Percentiles rank a stretch among this genome's conserved stretches.
These are phyloP conservation scores for Drosophila leonis DNA, from an alignment of 2,888 invertebrate genomes.

Conservation along the genomic window DNA sequence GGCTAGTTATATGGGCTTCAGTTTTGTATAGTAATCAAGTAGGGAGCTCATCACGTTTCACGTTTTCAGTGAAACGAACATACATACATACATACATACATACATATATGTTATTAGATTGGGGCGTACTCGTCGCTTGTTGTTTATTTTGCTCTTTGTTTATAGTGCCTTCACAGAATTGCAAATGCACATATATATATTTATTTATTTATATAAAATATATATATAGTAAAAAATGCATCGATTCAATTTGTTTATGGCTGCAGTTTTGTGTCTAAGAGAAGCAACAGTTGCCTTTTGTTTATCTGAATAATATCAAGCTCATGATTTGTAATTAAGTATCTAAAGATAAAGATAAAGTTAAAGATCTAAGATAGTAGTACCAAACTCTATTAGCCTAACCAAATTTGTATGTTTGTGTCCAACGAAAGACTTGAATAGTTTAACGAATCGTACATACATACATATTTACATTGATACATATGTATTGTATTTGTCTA, in stretches of 20 bases:
- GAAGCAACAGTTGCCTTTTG: conserved; percentile 36
- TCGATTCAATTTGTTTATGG: conserved; percentile 10
- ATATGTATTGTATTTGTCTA: too few relatives aligned
- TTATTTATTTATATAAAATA: conserved; percentile 5
- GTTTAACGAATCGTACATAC: conserved; percentile 44
- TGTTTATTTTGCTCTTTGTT: conserved; percentile 69
- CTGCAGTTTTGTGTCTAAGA: conserved; percentile 17
- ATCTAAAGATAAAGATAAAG: conserved; percentile 19
- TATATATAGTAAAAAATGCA: background rate
- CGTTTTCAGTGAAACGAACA: conserved; percentile 23
- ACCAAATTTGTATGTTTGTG: conserved; percentile 44
- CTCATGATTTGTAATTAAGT: conserved; percentile 21
- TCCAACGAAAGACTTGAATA: conserved; percentile 64
- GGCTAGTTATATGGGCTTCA: conserved; percentile 23
- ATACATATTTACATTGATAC: too few relatives aligned
- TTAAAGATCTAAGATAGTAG: conserved; percentile 16
- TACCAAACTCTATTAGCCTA: conserved; percentile 39
- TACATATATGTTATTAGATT: conserved; percentile 33
- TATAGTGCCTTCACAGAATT: conserved; percentile 65
- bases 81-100: background rate
- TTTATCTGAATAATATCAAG: conserved; percentile 6
- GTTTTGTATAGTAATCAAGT: conserved; percentile 40
- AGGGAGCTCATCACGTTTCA: conserved; percentile 40
- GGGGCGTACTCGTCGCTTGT: conserved; percentile 43
- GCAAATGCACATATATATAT: conserved; percentile 24